Base-by-base conservation (phyloP, 2,113 vertebrate species). In the Clarias batrachus region DNA sequence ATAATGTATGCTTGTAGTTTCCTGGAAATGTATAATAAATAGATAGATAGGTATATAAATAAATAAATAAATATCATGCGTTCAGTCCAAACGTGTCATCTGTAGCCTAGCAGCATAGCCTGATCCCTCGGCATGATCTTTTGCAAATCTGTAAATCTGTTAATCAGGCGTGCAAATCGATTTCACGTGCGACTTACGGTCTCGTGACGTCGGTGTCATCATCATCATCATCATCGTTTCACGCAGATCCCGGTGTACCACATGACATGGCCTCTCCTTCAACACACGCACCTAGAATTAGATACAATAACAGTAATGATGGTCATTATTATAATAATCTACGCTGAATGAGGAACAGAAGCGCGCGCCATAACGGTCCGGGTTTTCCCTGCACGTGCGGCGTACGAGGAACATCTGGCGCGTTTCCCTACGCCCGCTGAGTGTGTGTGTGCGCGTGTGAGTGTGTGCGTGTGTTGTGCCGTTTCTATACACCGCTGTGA, bases 161-260 rank as follows among this genome's bases (percentile, higher is more conserved):
- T 60, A 80, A 62, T 60, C 54, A 37, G 19, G 30, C 57, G 78
- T 37, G 78, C 9, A 80, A 62, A 80, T 80, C 78, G 25, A 80
- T 80, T 60, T 80, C 78, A 80, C 78, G 78, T 80, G 78, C 78
- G 57, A 80, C 78, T 80, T 80, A 80, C 78, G 27, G 76, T 16
- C n/a, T 59, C n/a, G 57, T 80, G 78, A 80, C 78, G 78, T 80
- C 57, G 78, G 56, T 0, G 78, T 21, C 63, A 66, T 25, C 63
- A 25, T 66, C 78, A 60, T 21, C 17, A 66, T 25, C 63, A 25
- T 66, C 78, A 60, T 21, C 17, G 27, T 17, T 79, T 30, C 54
- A 79, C 25, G 74, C 52, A 78, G 74, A 56, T 59, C 77, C 57
- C 78, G 17, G 78, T 60, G 78, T 80, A 57, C 78, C 33, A 6